Percentiles rank a stretch among this genome's conserved stretches.
phyloP scores from a whole-genome alignment of 2,113 vertebrate genomes.

The Ptychochromis oligacanthus region DNA sequence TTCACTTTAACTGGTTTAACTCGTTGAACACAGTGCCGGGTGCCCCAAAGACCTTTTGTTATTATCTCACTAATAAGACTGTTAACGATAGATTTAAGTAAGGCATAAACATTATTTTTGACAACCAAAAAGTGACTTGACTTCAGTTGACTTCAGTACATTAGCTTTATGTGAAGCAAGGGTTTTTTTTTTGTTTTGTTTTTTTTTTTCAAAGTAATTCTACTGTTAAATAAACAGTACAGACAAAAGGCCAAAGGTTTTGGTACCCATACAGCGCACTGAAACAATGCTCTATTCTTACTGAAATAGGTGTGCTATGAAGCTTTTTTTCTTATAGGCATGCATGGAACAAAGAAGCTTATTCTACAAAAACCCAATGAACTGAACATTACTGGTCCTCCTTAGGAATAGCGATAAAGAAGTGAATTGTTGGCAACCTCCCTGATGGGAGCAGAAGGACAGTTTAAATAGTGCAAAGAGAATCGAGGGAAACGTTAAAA shows the following conservation, averaged over 20 bases:
- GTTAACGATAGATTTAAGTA: too few relatives aligned
- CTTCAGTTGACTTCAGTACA: too few relatives aligned
- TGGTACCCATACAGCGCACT: background rate
- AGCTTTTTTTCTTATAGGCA: background rate
- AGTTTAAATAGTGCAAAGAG: background rate
- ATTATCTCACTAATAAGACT: too few relatives aligned
- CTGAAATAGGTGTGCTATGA: accelerated
- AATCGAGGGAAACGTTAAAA: background rate
- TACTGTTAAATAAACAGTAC: background rate
- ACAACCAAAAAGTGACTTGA: too few relatives aligned
- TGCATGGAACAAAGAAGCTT: background rate
- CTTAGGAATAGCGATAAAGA: background rate
- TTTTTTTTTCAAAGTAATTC: background rate
- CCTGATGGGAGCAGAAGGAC: background rate
- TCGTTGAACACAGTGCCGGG: too few relatives aligned
- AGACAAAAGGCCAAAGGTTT: background rate
- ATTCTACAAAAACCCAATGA: background rate
- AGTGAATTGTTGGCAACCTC: background rate
- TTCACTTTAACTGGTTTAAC: too few relatives aligned
- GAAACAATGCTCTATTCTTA: background rate
- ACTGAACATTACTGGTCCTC: background rate
- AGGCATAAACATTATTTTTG: too few relatives aligned
- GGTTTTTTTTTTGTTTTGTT: too few relatives aligned
- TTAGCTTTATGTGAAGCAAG: too few relatives aligned
- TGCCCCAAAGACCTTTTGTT: too few relatives aligned